Evolutionary conservation across 2,113 vertebrate species (phyloP).

Genomic region (Ctenomys sociabilis): DNA sequence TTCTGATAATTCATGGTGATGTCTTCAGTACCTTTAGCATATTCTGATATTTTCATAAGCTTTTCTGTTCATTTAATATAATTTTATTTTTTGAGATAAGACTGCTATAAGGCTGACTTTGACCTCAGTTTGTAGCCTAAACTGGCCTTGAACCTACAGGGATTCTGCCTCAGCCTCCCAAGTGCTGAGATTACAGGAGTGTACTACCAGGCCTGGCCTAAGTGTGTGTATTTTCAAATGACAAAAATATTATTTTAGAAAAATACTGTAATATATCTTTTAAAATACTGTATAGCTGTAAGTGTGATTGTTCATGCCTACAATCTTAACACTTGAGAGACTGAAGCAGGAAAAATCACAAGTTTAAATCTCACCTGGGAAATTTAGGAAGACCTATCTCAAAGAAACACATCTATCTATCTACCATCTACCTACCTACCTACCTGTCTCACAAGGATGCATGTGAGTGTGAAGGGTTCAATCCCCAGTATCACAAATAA

Average conservation of each 20-base stretch:
- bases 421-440: background rate
- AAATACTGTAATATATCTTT: background rate
- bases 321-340: background rate
- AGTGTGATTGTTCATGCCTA: background rate
- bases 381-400: background rate
- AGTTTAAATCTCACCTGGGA: background rate
- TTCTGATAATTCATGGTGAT: background rate
- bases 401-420: background rate
- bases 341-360: background rate
- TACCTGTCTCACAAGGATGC: background rate
- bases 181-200: background rate
- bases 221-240: background rate
- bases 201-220: background rate
- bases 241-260: background rate
- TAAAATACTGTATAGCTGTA: background rate
- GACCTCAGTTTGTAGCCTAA: background rate
- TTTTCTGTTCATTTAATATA: background rate
- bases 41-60: background rate
- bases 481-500: background rate
- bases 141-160: background rate
- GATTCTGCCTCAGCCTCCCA: background rate
- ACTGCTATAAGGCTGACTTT: background rate
- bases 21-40: background rate
- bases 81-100: background rate
- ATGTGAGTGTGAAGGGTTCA: background rate